Evolutionary conservation across 2,888 invertebrate species (phyloP).

Genomic region (Parnassius glacialis): DNA sequence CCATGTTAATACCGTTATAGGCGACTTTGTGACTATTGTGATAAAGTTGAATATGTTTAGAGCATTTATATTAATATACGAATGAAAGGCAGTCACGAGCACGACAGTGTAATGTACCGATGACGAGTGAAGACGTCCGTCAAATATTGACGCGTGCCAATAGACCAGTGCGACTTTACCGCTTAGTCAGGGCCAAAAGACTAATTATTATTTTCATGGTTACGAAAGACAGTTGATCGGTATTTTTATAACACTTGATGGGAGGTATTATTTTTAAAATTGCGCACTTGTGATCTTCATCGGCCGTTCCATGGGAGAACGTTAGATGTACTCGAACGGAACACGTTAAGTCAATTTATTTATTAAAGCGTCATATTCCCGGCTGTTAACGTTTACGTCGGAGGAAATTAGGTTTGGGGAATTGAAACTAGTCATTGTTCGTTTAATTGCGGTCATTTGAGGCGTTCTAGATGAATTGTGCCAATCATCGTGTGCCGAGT

Average conservation of each 20-base stretch:
- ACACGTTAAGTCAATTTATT: conserved; percentile 43
- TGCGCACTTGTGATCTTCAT: conserved; percentile 9
- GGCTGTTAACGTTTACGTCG: conserved; percentile 66
- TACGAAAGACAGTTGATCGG: conserved; percentile 45
- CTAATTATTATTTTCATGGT: conserved; percentile 68
- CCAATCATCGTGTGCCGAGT: conserved; percentile 61
- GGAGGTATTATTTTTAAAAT: conserved; percentile 15
- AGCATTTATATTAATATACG: conserved; percentile 26
- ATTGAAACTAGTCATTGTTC: conserved; percentile 79
- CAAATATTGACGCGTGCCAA: conserved; percentile 75
- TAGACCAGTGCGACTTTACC: conserved; percentile 51
- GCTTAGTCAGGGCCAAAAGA: conserved; percentile 54
- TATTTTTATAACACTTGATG: conserved; percentile 38
- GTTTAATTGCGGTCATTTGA: conserved; percentile 78
- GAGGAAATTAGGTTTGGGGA: conserved; percentile 78
- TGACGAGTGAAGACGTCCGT: conserved; percentile 76
- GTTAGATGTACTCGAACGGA: conserved; percentile 15
- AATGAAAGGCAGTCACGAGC: conserved; percentile 42
- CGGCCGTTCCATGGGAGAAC: conserved; percentile 2
- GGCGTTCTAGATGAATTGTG: conserved; percentile 76
- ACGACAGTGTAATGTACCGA: conserved; percentile 66
- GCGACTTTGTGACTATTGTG: conserved; percentile 31
- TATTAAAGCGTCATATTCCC: conserved; percentile 60
- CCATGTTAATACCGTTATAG: not conserved
- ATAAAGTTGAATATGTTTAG: conserved; percentile 43